Percentiles rank a stretch among this genome's conserved stretches.
Conservation (phyloP, 2,888 invertebrate genomes). For the Mesorhabditis sp. region DNA sequence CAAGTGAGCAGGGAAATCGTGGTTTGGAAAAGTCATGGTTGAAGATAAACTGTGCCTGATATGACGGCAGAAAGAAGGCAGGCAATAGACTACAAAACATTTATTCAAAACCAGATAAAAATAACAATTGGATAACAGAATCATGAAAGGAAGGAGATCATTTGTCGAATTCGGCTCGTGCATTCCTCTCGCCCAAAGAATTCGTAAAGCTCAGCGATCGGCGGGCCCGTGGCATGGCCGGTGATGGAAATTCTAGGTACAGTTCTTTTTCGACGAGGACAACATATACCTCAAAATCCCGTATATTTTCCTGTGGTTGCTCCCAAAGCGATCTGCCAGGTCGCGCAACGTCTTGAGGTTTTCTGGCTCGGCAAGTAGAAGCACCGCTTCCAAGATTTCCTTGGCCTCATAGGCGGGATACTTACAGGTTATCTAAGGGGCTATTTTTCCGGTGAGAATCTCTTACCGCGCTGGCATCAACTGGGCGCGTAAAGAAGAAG, state of each 20-base stretch:
- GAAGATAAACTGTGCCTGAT: too few species aligned
- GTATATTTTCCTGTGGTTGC: constrained; percentile 23
- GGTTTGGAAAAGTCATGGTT: too few species aligned
- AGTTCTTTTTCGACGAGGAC: neutral
- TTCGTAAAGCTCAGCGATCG: constrained; percentile 43
- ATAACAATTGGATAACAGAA: too few species aligned
- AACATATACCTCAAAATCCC: constrained; percentile 7
- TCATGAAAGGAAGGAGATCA: constrained; percentile 12
- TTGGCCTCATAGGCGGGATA: neutral
- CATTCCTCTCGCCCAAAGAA: constrained; percentile 46
- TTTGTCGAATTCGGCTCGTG: constrained; percentile 16
- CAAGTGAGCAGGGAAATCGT: too few species aligned
- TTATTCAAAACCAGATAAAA: too few species aligned
- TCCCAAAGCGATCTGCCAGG: constrained; percentile 16
- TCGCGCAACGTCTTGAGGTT: constrained; percentile 10
- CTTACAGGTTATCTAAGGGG: neutral
- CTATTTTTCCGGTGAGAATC: neutral
- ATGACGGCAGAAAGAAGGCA: too few species aligned
- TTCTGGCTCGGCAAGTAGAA: constrained; percentile 15
- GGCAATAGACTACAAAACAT: too few species aligned
- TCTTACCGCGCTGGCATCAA: neutral
- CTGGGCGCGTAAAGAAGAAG: neutral
- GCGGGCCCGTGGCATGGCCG: constrained; percentile 48
- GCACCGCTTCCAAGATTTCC: neutral
- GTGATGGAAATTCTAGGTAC: constrained; percentile 39